Evolutionary conservation across 2,888 invertebrate genomes (phyloP).

Genomic region (Monochamus alternatus): DNA sequence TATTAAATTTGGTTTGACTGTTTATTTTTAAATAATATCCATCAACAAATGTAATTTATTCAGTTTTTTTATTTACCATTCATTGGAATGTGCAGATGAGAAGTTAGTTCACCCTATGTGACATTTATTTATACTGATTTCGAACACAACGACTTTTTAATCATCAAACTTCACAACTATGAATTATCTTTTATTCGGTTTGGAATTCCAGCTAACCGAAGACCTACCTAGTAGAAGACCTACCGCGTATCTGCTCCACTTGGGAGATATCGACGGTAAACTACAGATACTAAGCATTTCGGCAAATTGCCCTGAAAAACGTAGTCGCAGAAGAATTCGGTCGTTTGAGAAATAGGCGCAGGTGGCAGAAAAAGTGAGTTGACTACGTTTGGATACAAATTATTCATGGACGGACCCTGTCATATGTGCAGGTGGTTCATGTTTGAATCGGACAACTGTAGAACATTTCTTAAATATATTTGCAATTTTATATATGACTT

Average conservation of each 20-base stretch:
- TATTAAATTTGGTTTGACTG: no score
- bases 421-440: conserved; percentile 31
- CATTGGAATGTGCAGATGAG: no score
- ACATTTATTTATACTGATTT: no score
- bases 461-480: no score
- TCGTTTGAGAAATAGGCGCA: conserved; percentile 6
- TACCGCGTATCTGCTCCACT: not conserved
- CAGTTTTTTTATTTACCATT: no score
- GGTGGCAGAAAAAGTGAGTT: conserved; percentile 4
- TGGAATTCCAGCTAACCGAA: no score
- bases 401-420: conserved; percentile 8
- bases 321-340: conserved; percentile 1
- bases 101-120: no score
- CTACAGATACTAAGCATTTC: not conserved
- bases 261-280: not conserved
- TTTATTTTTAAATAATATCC: no score
- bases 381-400: conserved; percentile 4
- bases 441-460: not conserved
- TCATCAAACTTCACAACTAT: not conserved
- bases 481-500: no score
- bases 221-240: conserved; percentile 8
- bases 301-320: conserved; percentile 7
- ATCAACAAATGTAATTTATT: no score
- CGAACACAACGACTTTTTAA: no score
- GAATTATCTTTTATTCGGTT: not conserved